These are phyloP conservation scores for Chloroceryle aenea DNA, from an alignment of 2,113 vertebrate species.

Conservation along the genomic window DNA sequence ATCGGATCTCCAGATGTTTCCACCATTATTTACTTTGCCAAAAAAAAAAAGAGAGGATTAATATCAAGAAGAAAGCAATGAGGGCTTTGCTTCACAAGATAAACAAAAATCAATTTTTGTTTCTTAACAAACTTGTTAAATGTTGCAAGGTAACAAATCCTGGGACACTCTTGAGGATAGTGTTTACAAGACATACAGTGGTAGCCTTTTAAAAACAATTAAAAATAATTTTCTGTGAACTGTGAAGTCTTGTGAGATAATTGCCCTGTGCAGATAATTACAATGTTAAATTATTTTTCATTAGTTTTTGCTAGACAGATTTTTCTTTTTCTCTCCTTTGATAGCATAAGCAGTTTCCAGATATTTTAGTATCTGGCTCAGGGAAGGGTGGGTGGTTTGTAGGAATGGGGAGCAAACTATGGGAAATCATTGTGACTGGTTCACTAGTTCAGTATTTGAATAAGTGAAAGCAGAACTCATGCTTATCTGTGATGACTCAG, in stretches of 20 bases:
- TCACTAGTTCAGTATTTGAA: neutral
- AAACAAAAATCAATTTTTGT: constrained; percentile 44
- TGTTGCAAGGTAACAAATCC: constrained; percentile 31
- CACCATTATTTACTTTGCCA: constrained; percentile 25
- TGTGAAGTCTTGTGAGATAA: constrained; percentile 19
- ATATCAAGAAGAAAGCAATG: neutral
- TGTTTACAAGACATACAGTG: neutral
- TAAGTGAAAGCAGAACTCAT: neutral
- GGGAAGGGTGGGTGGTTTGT: neutral
- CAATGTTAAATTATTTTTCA: neutral
- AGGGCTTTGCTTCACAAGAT: constrained; percentile 6
- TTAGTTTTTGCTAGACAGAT: neutral
- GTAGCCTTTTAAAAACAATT: constrained; percentile 32
- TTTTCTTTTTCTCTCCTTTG: neutral
- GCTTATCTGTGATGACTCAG: neutral
- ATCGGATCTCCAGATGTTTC: neutral
- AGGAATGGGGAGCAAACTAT: neutral
- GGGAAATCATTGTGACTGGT: neutral
- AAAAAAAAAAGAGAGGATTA: neutral
- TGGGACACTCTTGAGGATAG: neutral
- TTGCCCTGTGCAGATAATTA: neutral
- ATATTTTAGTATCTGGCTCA: neutral
- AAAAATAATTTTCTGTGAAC: neutral
- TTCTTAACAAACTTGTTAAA: constrained; percentile 46
- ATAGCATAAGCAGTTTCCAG: neutral